Evolutionary conservation across 1,140 invertebrate genomes (phyloP).

Genomic region (Melipona quadrifasciata): DNA sequence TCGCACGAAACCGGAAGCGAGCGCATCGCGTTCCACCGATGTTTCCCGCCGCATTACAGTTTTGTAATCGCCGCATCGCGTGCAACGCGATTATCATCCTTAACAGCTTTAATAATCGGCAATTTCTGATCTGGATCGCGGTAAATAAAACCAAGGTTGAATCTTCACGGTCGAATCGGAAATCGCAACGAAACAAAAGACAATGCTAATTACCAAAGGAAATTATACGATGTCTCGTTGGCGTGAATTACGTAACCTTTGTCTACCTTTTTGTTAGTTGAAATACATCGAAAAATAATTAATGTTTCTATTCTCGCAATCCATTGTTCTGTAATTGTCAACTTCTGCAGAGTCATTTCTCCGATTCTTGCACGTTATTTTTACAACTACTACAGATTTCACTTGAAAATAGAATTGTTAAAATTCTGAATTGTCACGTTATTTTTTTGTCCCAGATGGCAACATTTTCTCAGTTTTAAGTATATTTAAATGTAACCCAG

Average conservation of each 20-base stretch:
- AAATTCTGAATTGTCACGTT: too few relatives aligned
- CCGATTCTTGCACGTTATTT: too few relatives aligned
- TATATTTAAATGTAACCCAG: too few relatives aligned
- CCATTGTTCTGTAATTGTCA: too few relatives aligned
- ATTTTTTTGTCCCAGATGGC: too few relatives aligned
- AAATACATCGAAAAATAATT: background rate
- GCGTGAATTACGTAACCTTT: background rate
- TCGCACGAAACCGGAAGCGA: slow-evolving; percentile 28
- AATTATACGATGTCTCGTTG: background rate
- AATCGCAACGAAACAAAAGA: background rate
- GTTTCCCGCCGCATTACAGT: background rate
- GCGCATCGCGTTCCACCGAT: background rate
- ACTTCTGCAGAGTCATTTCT: too few relatives aligned
- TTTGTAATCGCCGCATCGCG: slow-evolving; percentile 11
- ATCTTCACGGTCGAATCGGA: too few relatives aligned
- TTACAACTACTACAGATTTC: too few relatives aligned
- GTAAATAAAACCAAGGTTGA: background rate
- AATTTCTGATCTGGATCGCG: background rate
- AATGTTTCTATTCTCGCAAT: background rate
- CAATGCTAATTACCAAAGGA: background rate
- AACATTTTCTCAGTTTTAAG: too few relatives aligned
- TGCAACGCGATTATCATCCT: background rate
- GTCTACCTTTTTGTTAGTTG: too few relatives aligned
- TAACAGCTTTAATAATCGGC: background rate
- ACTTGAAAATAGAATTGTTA: too few relatives aligned